Percentiles rank a stretch among this genome's conserved stretches.
These are phyloP conservation scores for Galaxea fascicularis DNA, from an alignment of 92 coral and sea anemone species.

Conservation along the genomic window DNA sequence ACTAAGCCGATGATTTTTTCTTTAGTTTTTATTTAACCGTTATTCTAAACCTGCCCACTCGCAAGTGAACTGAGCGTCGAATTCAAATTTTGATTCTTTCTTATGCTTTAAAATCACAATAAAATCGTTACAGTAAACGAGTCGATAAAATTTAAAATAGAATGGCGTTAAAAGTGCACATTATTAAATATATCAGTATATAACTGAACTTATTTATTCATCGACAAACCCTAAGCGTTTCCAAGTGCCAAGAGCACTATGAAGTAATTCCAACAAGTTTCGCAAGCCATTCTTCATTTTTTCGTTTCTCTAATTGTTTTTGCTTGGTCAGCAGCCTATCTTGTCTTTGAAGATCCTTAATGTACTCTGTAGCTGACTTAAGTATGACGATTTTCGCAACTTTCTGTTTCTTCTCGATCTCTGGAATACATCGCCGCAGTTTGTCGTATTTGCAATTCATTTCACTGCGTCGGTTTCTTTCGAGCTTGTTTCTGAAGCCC, in stretches of 20 bases:
- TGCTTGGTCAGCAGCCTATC: constrained; percentile 34
- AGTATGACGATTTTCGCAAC: constrained; percentile 57
- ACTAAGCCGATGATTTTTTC: no score
- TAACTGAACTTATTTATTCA: neutral
- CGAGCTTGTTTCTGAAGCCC: constrained; percentile 52
- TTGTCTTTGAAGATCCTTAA: constrained; percentile 42
- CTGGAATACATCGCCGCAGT: constrained; percentile 46
- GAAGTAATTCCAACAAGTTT: constrained; percentile 42
- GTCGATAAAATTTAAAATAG: no score
- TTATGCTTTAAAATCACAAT: no score
- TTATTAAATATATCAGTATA: neutral
- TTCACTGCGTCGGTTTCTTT: constrained; percentile 55
- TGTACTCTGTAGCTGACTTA: constrained; percentile 51
- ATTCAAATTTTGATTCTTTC: no score
- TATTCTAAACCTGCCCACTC: no score
- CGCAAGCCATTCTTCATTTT: constrained; percentile 41
- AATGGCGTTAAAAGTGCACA: neutral
- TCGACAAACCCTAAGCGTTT: neutral
- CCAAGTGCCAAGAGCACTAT: neutral
- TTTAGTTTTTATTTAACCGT: no score
- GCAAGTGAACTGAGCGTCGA: neutral
- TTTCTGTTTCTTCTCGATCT: constrained; percentile 39
- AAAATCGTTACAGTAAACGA: no score
- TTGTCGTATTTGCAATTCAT: constrained; percentile 57
- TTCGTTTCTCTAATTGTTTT: constrained; percentile 36